Evolutionary conservation across 30 jellyfish, hydroid and myxozoan species (phyloP).

Genomic region (Chironex yamaguchii): DNA sequence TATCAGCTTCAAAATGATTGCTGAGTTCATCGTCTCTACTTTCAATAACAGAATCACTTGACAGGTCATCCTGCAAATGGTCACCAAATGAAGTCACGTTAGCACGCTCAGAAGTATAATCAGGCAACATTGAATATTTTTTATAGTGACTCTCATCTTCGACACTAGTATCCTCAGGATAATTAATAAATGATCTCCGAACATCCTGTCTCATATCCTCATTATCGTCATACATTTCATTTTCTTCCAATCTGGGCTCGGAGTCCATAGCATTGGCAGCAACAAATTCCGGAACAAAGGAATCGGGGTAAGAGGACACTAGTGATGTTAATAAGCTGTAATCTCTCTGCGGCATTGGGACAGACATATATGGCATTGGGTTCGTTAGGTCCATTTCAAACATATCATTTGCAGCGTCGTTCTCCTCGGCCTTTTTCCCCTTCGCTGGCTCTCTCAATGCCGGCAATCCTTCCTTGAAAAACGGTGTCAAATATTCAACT

Average conservation of each 20-base stretch:
- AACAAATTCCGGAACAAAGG: conserved; percentile 55
- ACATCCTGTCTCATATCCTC: not conserved
- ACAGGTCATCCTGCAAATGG: not conserved
- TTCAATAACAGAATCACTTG: not conserved
- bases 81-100: not conserved
- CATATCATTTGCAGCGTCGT: conserved; percentile 27
- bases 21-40: not conserved
- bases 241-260: conserved; percentile 56
- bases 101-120: not conserved
- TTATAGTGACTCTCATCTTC: not conserved
- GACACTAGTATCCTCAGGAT: not conserved
- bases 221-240: conserved; percentile 29
- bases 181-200: not conserved
- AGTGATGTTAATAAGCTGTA: conserved; percentile 57
- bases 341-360: conserved; percentile 78
- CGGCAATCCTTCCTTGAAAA: not conserved
- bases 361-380: conserved; percentile 69
- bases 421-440: conserved; percentile 40
- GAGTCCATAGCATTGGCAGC: conserved; percentile 45
- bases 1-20: not conserved
- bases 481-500: not conserved
- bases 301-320: conserved; percentile 65
- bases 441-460: not conserved
- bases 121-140: not conserved
- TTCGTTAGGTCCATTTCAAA: conserved; percentile 46